A percentile compares a stretch with the other conserved stretches of the same genome.
These are phyloP conservation scores for Calephelis perditalis DNA, from an alignment of 2,888 invertebrate genomes.

Conservation along the genomic window DNA sequence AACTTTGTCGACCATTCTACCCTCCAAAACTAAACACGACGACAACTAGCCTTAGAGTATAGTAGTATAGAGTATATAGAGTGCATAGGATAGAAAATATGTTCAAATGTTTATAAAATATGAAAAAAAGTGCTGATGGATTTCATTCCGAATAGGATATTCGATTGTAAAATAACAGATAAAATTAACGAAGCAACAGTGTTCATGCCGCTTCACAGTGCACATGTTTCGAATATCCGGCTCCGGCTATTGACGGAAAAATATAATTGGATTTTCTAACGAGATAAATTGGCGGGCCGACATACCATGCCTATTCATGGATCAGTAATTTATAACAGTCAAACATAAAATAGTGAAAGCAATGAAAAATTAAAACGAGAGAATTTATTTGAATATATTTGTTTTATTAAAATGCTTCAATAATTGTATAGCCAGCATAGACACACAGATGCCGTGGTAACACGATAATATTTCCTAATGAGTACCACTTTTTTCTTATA, in stretches of 20 bases:
- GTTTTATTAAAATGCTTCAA: neutral
- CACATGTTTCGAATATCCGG: constrained; percentile 45
- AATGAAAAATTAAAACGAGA: neutral
- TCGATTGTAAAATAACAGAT: constrained; percentile 35
- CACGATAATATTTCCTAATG: too few relatives aligned
- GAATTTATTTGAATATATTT: constrained; percentile 1
- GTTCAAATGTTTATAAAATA: neutral
- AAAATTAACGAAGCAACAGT: constrained; percentile 39
- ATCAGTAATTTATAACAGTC: constrained; percentile 10
- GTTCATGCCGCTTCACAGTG: constrained; percentile 37
- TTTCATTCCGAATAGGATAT: constrained; percentile 1
- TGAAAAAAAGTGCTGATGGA: neutral
- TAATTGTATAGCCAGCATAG: too few relatives aligned
- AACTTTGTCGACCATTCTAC: too few relatives aligned
- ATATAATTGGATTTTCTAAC: constrained; percentile 66
- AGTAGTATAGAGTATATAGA: too few relatives aligned
- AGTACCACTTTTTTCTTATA: too few relatives aligned
- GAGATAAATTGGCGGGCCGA: constrained; percentile 56
- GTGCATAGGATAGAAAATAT: too few relatives aligned
- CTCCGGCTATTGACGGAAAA: constrained; percentile 57
- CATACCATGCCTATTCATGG: constrained; percentile 25
- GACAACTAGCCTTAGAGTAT: too few relatives aligned
- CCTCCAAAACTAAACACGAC: too few relatives aligned
- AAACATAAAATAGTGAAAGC: constrained; percentile 1
- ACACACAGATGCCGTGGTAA: too few relatives aligned